phyloP scores from a whole-genome alignment of 2,888 invertebrate species.

The Protonemura montana region DNA sequence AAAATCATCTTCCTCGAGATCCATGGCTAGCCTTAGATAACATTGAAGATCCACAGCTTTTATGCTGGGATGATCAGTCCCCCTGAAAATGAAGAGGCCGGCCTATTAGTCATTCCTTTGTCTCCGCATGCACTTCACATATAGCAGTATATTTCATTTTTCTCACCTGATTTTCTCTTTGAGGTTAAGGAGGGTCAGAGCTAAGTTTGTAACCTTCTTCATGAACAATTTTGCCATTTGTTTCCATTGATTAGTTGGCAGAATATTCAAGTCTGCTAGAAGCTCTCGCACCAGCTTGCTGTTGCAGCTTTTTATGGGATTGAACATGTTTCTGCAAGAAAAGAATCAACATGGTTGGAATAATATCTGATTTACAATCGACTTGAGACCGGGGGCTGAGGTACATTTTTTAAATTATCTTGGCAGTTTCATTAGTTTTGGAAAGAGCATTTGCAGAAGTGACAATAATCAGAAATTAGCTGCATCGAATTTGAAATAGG shows the following conservation, averaged over 20 bases:
- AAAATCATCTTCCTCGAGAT: slow-evolving; percentile 47
- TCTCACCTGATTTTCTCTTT: slow-evolving; percentile 42
- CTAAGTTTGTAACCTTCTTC: slow-evolving; percentile 45
- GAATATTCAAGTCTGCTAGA: slow-evolving; percentile 45
- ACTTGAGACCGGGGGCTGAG: too few species aligned
- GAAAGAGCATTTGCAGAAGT: too few species aligned
- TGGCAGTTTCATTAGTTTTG: not conserved
- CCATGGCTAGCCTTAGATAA: slow-evolving; percentile 39
- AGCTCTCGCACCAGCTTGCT: slow-evolving; percentile 42
- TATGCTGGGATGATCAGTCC: not conserved
- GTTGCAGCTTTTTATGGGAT: slow-evolving; percentile 44
- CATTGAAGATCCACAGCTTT: slow-evolving; percentile 25
- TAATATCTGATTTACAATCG: too few species aligned
- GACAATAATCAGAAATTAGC: too few species aligned
- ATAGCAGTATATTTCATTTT: not conserved
- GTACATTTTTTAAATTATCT: too few species aligned
- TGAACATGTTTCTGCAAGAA: slow-evolving; percentile 46
- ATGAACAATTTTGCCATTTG: slow-evolving; percentile 44
- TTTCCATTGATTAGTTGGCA: slow-evolving; percentile 46
- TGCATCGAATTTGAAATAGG: too few species aligned
- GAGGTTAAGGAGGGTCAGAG: slow-evolving; percentile 45
- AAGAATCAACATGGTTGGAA: not conserved
- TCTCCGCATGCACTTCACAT: too few species aligned
- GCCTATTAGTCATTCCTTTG: too few species aligned
- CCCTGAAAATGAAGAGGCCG: too few species aligned